These are phyloP conservation scores for Hozukius guyotensis DNA, from an alignment of 2,797 vertebrate species.

Conservation along the genomic window DNA sequence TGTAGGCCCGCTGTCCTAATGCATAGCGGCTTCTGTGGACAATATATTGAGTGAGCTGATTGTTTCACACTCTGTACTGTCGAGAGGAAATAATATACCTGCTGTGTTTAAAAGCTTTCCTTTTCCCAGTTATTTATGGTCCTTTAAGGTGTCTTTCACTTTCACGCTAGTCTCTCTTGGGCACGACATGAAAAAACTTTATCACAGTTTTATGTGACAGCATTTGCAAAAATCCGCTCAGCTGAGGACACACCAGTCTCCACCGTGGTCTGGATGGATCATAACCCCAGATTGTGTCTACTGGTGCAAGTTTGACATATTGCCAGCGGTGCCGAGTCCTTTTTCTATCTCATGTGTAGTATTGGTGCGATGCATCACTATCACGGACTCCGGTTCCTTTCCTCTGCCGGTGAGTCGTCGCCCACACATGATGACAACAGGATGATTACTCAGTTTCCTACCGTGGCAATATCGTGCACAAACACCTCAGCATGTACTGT, in stretches of 20 bases:
- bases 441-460: conserved; percentile 50
- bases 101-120: conserved; percentile 16
- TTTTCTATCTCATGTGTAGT: conserved; percentile 56
- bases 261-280: conserved; percentile 45
- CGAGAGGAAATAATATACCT: conserved; percentile 27
- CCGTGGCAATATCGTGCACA: conserved; percentile 17
- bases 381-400: conserved; percentile 48
- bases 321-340: conserved; percentile 41
- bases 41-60: conserved; percentile 21
- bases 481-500: conserved; percentile 43
- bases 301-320: conserved; percentile 49
- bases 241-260: conserved; percentile 5
- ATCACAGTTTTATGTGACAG: conserved; percentile 30
- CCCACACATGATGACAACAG: conserved; percentile 58
- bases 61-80: conserved; percentile 19
- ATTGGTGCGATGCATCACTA: conserved; percentile 62
- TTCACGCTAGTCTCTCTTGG: conserved; percentile 13
- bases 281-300: conserved; percentile 34
- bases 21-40: conserved; percentile 18
- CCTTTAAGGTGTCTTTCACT: conserved; percentile 13
- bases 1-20: conserved; percentile 15
- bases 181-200: conserved; percentile 29
- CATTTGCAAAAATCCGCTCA: conserved; percentile 20
- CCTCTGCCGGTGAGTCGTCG: conserved; percentile 45
- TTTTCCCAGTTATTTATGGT: conserved; percentile 33